Evolutionary conservation across 2,888 invertebrate species (phyloP).

Genomic region (Acronicta psi): DNA sequence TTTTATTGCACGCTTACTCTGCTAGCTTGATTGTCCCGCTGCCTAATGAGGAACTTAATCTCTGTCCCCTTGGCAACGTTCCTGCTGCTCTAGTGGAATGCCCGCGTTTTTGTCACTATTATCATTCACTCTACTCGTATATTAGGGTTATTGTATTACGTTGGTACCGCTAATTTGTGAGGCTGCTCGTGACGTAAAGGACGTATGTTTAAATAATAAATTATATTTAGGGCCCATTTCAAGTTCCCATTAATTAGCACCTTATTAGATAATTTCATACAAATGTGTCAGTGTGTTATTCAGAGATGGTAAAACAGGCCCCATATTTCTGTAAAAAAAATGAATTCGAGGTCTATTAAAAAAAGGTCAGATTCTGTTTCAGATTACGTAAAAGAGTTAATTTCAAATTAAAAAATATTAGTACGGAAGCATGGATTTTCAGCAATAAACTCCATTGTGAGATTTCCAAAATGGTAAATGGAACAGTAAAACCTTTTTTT

Average conservation of each 20-base stretch:
- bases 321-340: too few relatives aligned
- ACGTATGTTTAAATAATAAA: not conserved
- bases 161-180: slow-evolving; percentile 11
- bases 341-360: too few relatives aligned
- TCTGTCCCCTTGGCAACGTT: slow-evolving; percentile 49
- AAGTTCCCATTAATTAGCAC: too few relatives aligned
- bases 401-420: too few relatives aligned
- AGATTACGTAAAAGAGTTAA: too few relatives aligned
- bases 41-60: slow-evolving; percentile 55
- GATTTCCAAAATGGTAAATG: slow-evolving; percentile 15
- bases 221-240: too few relatives aligned
- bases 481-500: slow-evolving; percentile 15
- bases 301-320: too few relatives aligned
- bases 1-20: not conserved
- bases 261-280: too few relatives aligned
- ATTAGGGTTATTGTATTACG: slow-evolving; percentile 5
- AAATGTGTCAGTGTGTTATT: too few relatives aligned
- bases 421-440: too few relatives aligned
- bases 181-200: not conserved
- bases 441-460: slow-evolving; percentile 1
- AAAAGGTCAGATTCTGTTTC: too few relatives aligned
- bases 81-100: slow-evolving; percentile 25
- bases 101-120: slow-evolving; percentile 31
- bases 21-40: slow-evolving; percentile 39
- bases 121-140: slow-evolving; percentile 29